Conservation (phyloP, 35 echinoderm and acorn worm species). For the Heliocidaris tuberculata region DNA sequence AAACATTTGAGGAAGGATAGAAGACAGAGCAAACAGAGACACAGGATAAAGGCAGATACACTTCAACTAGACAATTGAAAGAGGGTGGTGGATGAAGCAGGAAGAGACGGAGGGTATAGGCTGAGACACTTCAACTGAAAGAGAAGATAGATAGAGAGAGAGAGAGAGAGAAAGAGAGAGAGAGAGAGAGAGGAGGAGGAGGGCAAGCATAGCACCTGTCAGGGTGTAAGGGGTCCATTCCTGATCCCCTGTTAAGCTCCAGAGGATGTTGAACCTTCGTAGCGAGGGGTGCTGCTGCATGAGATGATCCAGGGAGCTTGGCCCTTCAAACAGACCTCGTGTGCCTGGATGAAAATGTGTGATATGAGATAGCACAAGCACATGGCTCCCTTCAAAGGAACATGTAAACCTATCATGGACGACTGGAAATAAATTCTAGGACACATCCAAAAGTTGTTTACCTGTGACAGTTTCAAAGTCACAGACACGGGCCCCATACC, state of each 20-base stretch:
- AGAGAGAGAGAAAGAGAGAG: not conserved
- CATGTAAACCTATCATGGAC: too few species aligned
- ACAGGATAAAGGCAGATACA: not conserved
- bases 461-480: too few species aligned
- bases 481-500: too few species aligned
- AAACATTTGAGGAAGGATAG: too few species aligned
- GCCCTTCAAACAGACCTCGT: not conserved
- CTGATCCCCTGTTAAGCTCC: conserved; percentile 88
- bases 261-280: not conserved
- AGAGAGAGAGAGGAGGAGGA: not conserved
- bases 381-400: not conserved
- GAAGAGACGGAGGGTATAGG: too few species aligned
- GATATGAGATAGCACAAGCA: not conserved
- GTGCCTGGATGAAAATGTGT: not conserved
- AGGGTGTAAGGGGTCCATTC: conserved; percentile 83
- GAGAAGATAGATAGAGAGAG: not conserved
- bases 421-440: too few species aligned
- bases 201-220: conserved; percentile 62
- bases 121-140: not conserved
- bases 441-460: too few species aligned
- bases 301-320: not conserved
- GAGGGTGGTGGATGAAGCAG: too few species aligned
- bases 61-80: not conserved
- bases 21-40: too few species aligned
- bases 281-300: not conserved